Conservation (phyloP, 2,797 vertebrate species). For the Clamator glandarius region DNA sequence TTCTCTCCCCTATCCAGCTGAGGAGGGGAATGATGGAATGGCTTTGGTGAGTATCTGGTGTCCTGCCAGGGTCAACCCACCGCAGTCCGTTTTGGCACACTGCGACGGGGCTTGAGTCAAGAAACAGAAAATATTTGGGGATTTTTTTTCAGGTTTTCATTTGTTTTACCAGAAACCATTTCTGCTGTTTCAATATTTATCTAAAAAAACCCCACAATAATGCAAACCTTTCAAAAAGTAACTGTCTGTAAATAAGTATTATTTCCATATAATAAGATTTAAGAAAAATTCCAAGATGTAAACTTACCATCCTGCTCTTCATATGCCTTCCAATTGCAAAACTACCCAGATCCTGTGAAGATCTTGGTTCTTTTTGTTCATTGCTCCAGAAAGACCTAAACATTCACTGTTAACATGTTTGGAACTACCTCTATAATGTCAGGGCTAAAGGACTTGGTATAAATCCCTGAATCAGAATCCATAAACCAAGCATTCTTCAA, state of each 20-base stretch:
- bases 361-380: background rate
- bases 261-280: background rate
- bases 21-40: too few species aligned
- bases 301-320: background rate
- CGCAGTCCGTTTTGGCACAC: too few species aligned
- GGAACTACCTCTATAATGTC: background rate
- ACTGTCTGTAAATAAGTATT: background rate
- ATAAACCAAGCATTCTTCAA: background rate
- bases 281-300: background rate
- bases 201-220: background rate
- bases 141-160: background rate
- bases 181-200: background rate
- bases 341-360: accelerated
- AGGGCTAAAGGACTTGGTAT: background rate
- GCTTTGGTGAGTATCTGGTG: too few species aligned
- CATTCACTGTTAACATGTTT: background rate
- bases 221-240: accelerated
- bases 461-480: background rate
- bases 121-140: background rate
- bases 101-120: background rate
- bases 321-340: background rate
- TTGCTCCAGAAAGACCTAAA: background rate
- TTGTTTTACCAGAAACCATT: background rate
- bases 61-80: too few species aligned
- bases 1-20: too few species aligned